Conservation (phyloP, 2,888 invertebrate genomes). For the Eurois occulta region DNA sequence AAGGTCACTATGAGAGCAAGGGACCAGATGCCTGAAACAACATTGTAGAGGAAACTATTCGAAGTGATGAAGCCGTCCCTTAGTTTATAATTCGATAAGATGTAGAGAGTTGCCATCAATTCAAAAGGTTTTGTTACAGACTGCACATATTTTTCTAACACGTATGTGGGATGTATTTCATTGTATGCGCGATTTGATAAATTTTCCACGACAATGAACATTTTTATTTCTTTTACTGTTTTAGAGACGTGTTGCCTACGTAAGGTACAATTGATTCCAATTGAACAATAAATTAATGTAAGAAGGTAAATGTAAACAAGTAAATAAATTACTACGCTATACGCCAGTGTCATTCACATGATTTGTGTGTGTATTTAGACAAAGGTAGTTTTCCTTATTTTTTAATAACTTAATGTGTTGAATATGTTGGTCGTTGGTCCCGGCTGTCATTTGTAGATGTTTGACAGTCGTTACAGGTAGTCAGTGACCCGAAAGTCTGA, state of each 20-base stretch:
- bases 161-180: not conserved
- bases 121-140: conserved; percentile 15
- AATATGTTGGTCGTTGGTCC: too few relatives aligned
- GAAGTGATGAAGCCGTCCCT: conserved; percentile 1
- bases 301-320: not conserved
- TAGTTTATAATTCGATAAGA: conserved; percentile 14
- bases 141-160: conserved; percentile 2
- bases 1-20: not conserved
- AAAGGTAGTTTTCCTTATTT: not conserved
- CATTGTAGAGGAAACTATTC: conserved; percentile 6
- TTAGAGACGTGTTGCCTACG: not conserved
- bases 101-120: not conserved
- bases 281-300: not conserved
- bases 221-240: not conserved
- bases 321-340: not conserved
- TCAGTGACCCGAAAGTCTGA: too few relatives aligned
- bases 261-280: not conserved
- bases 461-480: too few relatives aligned
- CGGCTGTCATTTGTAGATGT: too few relatives aligned
- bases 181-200: not conserved
- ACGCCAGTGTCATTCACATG: too few relatives aligned
- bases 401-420: conserved; percentile 4
- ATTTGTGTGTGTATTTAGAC: not conserved
- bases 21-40: conserved; percentile 12
- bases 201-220: not conserved